These are phyloP conservation scores for Podarcis cretensis DNA, from an alignment of 2,113 vertebrate species.

Conservation along the genomic window DNA sequence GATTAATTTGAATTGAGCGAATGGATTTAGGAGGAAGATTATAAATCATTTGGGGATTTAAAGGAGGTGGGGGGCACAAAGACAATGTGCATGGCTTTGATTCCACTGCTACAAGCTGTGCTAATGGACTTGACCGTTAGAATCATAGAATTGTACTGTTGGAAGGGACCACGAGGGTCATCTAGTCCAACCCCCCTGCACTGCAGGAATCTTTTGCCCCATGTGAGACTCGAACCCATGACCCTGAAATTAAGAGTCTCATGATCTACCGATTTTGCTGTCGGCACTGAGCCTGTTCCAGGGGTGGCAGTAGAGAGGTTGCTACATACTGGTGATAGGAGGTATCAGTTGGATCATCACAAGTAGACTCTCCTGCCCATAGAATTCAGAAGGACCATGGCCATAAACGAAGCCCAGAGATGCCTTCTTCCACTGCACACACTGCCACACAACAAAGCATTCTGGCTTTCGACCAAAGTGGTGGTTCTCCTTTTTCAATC, in stretches of 20 bases:
- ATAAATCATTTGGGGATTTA: neutral
- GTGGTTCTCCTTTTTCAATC: neutral
- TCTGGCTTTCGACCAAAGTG: neutral
- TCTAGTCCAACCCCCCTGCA: too few species aligned
- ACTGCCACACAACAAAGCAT: neutral
- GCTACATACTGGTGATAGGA: neutral
- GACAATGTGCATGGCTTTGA: rapidly evolving
- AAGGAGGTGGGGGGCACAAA: neutral
- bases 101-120: neutral
- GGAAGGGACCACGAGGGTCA: too few species aligned
- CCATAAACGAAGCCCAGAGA: neutral
- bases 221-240: too few species aligned
- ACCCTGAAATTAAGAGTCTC: too few species aligned
- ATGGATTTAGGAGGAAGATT: neutral
- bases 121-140: neutral
- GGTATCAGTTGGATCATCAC: neutral
- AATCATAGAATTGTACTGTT: too few species aligned
- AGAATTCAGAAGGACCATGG: neutral
- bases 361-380: neutral
- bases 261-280: too few species aligned
- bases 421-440: neutral
- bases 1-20: neutral
- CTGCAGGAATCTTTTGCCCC: too few species aligned
- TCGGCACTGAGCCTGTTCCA: too few species aligned
- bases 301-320: too few species aligned